These are phyloP conservation scores for Drusus annulatus DNA, from an alignment of 1,140 invertebrate species.

Conservation along the genomic window DNA sequence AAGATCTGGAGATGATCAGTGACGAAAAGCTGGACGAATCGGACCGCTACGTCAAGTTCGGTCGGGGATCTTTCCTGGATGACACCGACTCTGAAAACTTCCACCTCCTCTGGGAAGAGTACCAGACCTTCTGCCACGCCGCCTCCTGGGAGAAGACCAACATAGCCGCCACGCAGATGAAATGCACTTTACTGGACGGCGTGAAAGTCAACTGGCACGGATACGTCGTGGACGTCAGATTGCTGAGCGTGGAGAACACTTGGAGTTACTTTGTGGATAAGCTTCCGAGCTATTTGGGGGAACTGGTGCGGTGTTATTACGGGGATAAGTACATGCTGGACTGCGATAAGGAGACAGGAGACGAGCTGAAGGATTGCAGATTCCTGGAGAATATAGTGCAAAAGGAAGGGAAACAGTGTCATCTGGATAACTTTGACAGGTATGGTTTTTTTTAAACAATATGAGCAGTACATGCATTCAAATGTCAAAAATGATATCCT, in stretches of 20 bases:
- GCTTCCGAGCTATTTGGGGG: constrained; percentile 73
- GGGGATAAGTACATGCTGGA: constrained; percentile 75
- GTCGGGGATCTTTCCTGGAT: constrained; percentile 50
- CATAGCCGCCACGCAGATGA: constrained; percentile 77
- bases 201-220: constrained; percentile 81
- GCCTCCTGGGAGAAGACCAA: constrained; percentile 79
- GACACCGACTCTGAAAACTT: constrained; percentile 56
- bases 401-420: constrained; percentile 74
- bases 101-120: constrained; percentile 77
- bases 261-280: constrained; percentile 73
- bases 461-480: no score
- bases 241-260: constrained; percentile 76
- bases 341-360: constrained; percentile 69
- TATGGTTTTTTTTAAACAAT: constrained; percentile 1
- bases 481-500: no score
- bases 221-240: constrained; percentile 77
- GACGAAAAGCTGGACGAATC: constrained; percentile 61
- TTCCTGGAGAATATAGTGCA: constrained; percentile 70
- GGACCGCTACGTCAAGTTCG: constrained; percentile 60
- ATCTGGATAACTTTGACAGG: constrained; percentile 66
- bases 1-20: constrained; percentile 54
- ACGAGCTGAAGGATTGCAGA: constrained; percentile 70
- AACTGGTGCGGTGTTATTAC: constrained; percentile 77
- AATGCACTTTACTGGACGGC: constrained; percentile 79
- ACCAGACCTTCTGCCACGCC: constrained; percentile 80